Evolutionary conservation across 2,113 vertebrate genomes (phyloP).

Genomic region (Callionymus lyra): DNA sequence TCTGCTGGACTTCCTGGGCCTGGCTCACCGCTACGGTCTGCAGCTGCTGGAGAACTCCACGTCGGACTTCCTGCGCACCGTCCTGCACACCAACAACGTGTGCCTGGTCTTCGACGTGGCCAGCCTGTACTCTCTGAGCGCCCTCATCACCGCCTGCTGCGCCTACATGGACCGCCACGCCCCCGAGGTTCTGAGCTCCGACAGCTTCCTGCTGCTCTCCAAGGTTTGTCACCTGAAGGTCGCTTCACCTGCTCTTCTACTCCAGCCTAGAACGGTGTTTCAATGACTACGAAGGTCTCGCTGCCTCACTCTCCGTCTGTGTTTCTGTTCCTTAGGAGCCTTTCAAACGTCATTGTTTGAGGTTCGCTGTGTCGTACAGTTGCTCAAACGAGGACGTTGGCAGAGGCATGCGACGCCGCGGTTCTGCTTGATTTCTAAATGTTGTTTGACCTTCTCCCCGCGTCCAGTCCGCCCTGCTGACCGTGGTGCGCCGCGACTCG

Average conservation of each 20-base stretch:
- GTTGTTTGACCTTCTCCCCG: neutral
- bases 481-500: slow-evolving; percentile 83
- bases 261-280: too few species aligned
- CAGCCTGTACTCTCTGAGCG: slow-evolving; percentile 86
- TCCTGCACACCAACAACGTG: slow-evolving; percentile 90
- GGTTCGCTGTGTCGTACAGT: neutral
- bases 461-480: slow-evolving; percentile 79
- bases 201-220: slow-evolving; percentile 86
- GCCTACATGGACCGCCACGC: slow-evolving; percentile 93
- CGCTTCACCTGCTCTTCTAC: too few species aligned
- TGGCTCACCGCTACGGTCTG: slow-evolving; percentile 94
- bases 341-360: neutral
- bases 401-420: neutral
- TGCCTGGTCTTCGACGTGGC: slow-evolving; percentile 96
- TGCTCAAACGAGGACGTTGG: neutral
- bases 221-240: too few species aligned
- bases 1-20: slow-evolving; percentile 88
- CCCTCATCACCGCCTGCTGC: slow-evolving; percentile 85
- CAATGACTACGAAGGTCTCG: too few species aligned
- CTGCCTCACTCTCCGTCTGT: too few species aligned
- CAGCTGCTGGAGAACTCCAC: slow-evolving; percentile 93
- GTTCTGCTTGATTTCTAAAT: too few species aligned
- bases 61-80: slow-evolving; percentile 91
- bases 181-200: slow-evolving; percentile 85
- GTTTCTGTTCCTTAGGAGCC: too few species aligned